phyloP scores from a whole-genome alignment of 2,888 invertebrate genomes.

The Nephrotoma guestfalica region DNA sequence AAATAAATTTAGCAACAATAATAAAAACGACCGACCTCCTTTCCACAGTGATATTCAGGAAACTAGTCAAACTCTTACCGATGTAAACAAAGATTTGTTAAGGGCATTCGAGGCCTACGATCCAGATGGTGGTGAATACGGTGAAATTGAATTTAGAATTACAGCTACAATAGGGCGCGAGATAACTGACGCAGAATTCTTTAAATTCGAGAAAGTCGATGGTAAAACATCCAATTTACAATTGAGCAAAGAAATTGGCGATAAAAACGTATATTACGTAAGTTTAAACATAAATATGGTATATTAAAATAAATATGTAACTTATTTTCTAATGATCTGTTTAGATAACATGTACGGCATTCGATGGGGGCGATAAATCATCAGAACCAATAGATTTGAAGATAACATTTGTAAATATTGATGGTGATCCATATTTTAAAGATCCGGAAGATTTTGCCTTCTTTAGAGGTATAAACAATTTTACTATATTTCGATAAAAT shows the following conservation, averaged over 20 bases:
- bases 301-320: not conserved
- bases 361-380: conserved; percentile 30
- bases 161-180: conserved; percentile 21
- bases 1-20: not conserved
- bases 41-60: conserved; percentile 4
- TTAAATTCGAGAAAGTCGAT: conserved; percentile 15
- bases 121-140: conserved; percentile 40
- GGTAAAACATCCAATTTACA: conserved; percentile 14
- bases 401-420: conserved; percentile 35
- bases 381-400: conserved; percentile 20
- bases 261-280: conserved; percentile 13
- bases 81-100: conserved; percentile 28
- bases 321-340: conserved; percentile 7
- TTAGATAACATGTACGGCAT: conserved; percentile 36
- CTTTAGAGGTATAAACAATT: conserved; percentile 17
- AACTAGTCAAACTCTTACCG: conserved; percentile 1
- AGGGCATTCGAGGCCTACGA: conserved; percentile 37
- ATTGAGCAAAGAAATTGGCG: conserved; percentile 12
- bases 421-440: conserved; percentile 34
- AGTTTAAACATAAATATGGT: conserved; percentile 4
- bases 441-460: conserved; percentile 13
- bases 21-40: not conserved
- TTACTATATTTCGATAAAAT: not conserved
- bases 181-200: conserved; percentile 14
- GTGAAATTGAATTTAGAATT: conserved; percentile 35